Base-by-base conservation (phyloP, 2,113 vertebrate species). In the Tinamus guttatus region DNA sequence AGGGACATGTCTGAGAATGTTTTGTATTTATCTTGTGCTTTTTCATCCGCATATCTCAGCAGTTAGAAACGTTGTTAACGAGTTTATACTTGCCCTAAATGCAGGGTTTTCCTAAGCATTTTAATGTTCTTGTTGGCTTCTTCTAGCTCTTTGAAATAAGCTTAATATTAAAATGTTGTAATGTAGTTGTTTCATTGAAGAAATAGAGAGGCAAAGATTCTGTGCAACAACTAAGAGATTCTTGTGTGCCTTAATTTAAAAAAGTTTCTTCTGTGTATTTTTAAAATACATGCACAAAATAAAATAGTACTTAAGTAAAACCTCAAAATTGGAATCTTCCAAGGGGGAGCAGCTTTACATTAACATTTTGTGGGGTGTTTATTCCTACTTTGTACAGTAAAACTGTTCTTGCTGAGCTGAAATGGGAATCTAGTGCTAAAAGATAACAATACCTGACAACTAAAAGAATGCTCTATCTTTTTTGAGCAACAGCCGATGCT, bases 21-120 rank as follows among this genome's bases (percentile, higher is more conserved):
- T 93, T 79, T 69, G 7, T 89, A 18, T 82, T 87, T 94, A 86
- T 81, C 84, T 95, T 81, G 47, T 62, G 30, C 21, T 47, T 89
- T 91, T 89, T 83, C 43, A 88, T 95, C 85, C 85, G 59, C 32
- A 11, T 91, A 76, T 94, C 85, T 91, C 40, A 76, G 79, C 54
- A 85, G 75, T 54, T 87, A 67, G 54, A 85, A 91, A n/a, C 63
- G 65, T 47, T 25, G 13, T 77, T 67, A 75, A 54, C 68, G 0
- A 81, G 94, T 83, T 77, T 74, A 70, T 83, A 67, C 92, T 65
- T 70, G 90, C 79, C 60, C 8, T 74, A 77, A 90, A 69, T n/a
- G 20, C 9, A n/a, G 76, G 68, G 36, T n/a, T 91, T 94, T 87
- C 76, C 56, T 68, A 81, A 52, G 40, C 36, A 32, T 85, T 82